Base-by-base conservation (phyloP, 2,113 vertebrate species). In the Ptilonorhynchus violaceus region DNA sequence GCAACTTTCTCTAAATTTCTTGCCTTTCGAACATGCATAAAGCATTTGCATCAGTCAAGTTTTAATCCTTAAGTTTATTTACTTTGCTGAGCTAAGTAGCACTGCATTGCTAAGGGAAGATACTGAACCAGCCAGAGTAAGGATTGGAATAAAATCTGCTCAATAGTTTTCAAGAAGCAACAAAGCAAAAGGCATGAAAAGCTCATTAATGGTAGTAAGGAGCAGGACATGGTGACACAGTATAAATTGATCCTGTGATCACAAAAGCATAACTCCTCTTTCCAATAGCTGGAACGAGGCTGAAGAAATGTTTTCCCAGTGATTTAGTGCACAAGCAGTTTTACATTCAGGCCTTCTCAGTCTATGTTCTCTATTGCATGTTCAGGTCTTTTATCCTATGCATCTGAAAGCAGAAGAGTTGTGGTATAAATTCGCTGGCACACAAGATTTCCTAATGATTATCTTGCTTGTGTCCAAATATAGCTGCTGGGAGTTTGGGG, bases 111-210 rank as follows among this genome's bases (percentile, higher is more conserved):
- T 92, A 67, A 58, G 58, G 10, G 30, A 93, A 80, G 49, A 52
- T 30, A 58, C 19, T 35, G 21, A 88, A 63, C 27, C 39, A 53
- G 21, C 4, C 17, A 67, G 59, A 90, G 25, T 31, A 74, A 74
- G 31, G 81, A 47, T 47, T 63, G 72, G 20, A 92, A 67, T 80
- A 77, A 89, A 93, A 88, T 56, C 56, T 88, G 11, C 52, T 88
- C 27, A 44, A 3, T 55, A 49, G 35, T 85, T 95, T 92, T 77
- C 53, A 50, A 55, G 47, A 33, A 93, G 77, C 28, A 77, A 30
- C 53, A 62, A 89, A 90, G 49, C 42, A 70, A 66, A 92, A 88
- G 13, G n/a, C 49, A 15, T 75, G 72, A 77, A 88, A 88, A 82
- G 20, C 67, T 88, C 15, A 10, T 76, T 47, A 63, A 49, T 63